These are phyloP conservation scores for Callaeas wilsoni DNA, from an alignment of 2,113 vertebrate genomes.

Conservation along the genomic window DNA sequence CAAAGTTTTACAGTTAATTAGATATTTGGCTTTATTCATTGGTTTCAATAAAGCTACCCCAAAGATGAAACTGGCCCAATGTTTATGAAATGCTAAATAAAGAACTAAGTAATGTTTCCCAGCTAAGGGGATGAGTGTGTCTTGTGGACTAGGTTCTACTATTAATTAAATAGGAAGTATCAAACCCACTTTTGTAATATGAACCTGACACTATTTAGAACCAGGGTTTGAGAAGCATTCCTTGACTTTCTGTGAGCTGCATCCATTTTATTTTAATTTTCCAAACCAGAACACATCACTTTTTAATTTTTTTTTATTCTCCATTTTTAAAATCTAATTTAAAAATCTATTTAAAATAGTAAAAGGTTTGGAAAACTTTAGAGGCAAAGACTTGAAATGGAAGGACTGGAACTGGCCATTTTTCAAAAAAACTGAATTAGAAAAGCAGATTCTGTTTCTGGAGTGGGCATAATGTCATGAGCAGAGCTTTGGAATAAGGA, in stretches of 20 bases:
- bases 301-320: slow-evolving; percentile 18
- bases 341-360: background rate
- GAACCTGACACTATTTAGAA: background rate
- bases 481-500: slow-evolving; percentile 13
- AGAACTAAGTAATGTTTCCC: slow-evolving; percentile 36
- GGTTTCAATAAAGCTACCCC: slow-evolving; percentile 49
- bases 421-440: slow-evolving; percentile 34
- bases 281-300: background rate
- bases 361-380: slow-evolving; percentile 40
- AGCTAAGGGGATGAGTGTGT: background rate
- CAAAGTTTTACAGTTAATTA: slow-evolving; percentile 65
- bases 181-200: background rate
- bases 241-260: background rate
- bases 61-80: slow-evolving; percentile 48
- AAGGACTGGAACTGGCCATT: slow-evolving; percentile 20
- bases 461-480: background rate
- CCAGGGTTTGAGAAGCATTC: background rate
- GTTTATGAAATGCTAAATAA: slow-evolving; percentile 59
- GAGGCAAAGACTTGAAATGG: slow-evolving; percentile 30
- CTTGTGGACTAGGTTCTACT: background rate
- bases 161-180: slow-evolving; percentile 25
- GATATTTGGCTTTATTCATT: slow-evolving; percentile 53
- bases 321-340: slow-evolving; percentile 16
- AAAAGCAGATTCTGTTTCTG: slow-evolving; percentile 22
- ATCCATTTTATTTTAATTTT: slow-evolving; percentile 15